Base-by-base conservation (phyloP, 2,888 invertebrate species). In the Uropetala carovei region DNA sequence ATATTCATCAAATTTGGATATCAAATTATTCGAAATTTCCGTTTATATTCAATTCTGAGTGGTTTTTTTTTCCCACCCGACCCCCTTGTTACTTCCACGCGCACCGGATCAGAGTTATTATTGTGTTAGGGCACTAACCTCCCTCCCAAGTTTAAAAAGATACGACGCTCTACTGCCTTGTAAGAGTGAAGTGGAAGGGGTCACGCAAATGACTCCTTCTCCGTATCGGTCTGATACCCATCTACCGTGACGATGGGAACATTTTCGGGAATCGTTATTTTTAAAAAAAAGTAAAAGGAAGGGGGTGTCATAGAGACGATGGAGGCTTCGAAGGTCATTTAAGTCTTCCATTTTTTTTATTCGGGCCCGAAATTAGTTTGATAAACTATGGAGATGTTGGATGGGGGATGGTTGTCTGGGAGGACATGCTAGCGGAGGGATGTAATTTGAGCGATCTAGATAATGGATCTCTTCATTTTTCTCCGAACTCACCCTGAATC, bases 301-400 rank as follows among this genome's bases (percentile, higher is more conserved):
- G 89, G 64, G 64, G 89, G 64, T 89, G 89, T 89, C 89, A 89
- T 89, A 89, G 89, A 13, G 83, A n/a, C n/a, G n/a, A n/a, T 16
- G n/a, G 43, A 56, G 64, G 4, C 60, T 57, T 43, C 68, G 89
- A 89, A 89, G 64, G 89, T 89, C 89, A 89, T 27, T 27, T 27
- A 75, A n/a, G 75, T 22, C 75, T 75, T 75, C 18, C 9, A 11
- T 22, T 27, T 75, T 75, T 27, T 13, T 13, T 30, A 30, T 89
- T 64, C 27, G 64, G 60, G 59, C 4, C 16, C 30, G 60, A 89
- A 89, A 89, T 89, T 89, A 64, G 60, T 89, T 89, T 64, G 89
- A 89, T 89, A 18, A n/a, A 43, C 89, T 43, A 27, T 68, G 64
- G 89, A 89, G 60, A 89, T 64, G 18, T 60, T 11, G 89, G n/a